Conservation (phyloP, 2,113 vertebrate genomes). For the Rattus norvegicus region GRCr8 NC_086020.1:157275001-157275500, state of each 20-base stretch:
- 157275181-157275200: conserved; percentile 56
- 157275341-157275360: conserved; percentile 43
- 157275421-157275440: conserved; percentile 33
- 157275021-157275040: not conserved
- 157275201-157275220: not conserved
- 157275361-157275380: not conserved
- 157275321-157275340: conserved; percentile 75
- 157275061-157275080: conserved; percentile 74
- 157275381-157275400: conserved; percentile 31
- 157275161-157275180: conserved; percentile 30
- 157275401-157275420: not conserved
- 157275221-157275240: conserved; percentile 63
- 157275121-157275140: conserved; percentile 71
- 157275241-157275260: conserved; percentile 66
- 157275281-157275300: not conserved
- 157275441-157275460: conserved; percentile 5
- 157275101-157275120: conserved; percentile 67
- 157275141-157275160: not conserved
- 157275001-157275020: conserved; percentile 20
- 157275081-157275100: conserved; percentile 35
- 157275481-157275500: conserved; percentile 11
- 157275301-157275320: conserved; percentile 66
- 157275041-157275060: conserved; percentile 59
- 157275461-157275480: conserved; percentile 33
- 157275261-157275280: conserved; percentile 30